Conservation (phyloP, 2,888 invertebrate genomes). For the Galerucella nymphaeae region DNA sequence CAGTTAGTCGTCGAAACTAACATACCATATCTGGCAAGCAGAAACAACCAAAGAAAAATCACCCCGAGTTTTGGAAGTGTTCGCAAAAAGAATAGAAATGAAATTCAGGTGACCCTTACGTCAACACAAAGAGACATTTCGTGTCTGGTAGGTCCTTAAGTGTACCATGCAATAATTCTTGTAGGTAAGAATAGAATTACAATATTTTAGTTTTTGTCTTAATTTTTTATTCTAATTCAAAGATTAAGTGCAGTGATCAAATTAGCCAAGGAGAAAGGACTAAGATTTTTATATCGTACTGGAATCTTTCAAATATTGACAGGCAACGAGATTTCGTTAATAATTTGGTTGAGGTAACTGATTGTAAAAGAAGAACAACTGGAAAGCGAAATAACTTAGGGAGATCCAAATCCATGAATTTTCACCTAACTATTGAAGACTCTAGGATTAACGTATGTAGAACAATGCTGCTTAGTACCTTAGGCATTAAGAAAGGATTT, state of each 20-base stretch:
- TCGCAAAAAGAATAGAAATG: conserved; percentile 4
- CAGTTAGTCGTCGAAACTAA: too few relatives aligned
- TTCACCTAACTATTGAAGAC: background rate
- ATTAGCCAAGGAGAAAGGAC: background rate
- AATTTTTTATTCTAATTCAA: background rate
- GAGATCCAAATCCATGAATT: background rate
- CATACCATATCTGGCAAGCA: background rate
- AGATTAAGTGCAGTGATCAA: background rate
- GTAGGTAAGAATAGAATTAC: background rate
- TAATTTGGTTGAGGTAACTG: background rate
- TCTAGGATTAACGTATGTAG: background rate
- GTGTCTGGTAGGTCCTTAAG: background rate
- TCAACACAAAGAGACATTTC: background rate
- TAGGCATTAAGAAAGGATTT: background rate
- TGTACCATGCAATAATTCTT: background rate
- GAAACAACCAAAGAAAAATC: background rate
- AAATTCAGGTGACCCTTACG: background rate
- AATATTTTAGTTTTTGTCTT: background rate
- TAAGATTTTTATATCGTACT: background rate
- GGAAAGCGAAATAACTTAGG: background rate
- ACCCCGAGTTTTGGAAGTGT: background rate
- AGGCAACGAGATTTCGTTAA: background rate
- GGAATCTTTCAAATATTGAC: background rate
- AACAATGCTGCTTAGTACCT: background rate
- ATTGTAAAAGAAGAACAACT: background rate